phyloP scores from a whole-genome alignment of 2,888 invertebrate species.

The Leucoma salicis region DNA sequence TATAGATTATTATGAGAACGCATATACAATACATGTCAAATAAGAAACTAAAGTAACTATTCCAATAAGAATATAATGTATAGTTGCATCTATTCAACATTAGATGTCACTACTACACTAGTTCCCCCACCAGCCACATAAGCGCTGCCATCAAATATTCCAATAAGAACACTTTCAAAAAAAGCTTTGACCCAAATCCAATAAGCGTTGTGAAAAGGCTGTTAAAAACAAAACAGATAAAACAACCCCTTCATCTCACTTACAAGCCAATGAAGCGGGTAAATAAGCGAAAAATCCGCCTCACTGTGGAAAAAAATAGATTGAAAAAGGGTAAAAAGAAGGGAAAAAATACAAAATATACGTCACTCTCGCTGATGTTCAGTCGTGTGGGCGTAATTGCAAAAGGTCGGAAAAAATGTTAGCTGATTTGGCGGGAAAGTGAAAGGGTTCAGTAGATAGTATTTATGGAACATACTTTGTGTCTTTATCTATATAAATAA shows the following conservation, averaged over 20 bases:
- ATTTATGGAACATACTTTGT: conserved; percentile 7
- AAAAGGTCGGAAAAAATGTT: conserved; percentile 66
- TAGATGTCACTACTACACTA: conserved; percentile 46
- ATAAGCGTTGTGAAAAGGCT: conserved; percentile 45
- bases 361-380: conserved; percentile 65
- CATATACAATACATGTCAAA: no score
- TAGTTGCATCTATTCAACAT: conserved; percentile 30
- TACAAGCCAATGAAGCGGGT: conserved; percentile 80
- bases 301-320: conserved; percentile 74
- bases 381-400: conserved; percentile 65
- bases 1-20: no score
- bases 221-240: conserved; percentile 55
- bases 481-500: no score
- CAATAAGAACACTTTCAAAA: conserved; percentile 36
- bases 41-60: no score
- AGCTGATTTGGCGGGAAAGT: conserved; percentile 27
- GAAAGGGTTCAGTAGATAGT: conserved; percentile 50
- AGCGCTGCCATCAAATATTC: conserved; percentile 26
- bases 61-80: neutral
- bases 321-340: conserved; percentile 54
- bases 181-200: conserved; percentile 59
- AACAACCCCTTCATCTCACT: conserved; percentile 68
- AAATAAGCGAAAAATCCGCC: conserved; percentile 80
- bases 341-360: conserved; percentile 54
- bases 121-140: conserved; percentile 35